Evolutionary conservation across 2,797 vertebrate genomes (phyloP), one percentile per base, ranked within the genome.

Genomic region (Bradypus variegatus): DNA sequence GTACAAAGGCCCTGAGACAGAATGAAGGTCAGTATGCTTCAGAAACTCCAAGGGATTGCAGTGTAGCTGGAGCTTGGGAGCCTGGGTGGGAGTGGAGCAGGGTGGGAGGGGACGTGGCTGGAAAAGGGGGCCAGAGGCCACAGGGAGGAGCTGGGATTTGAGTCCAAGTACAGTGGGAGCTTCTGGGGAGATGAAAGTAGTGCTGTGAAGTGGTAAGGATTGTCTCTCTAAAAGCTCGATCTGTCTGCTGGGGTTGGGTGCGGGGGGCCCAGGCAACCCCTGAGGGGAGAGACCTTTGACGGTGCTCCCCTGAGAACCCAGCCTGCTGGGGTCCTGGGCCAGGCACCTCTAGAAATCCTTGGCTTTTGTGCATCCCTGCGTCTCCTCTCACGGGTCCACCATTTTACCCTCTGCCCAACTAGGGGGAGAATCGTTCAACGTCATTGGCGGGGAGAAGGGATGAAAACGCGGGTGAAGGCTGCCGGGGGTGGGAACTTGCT

Each of bases 121-220:
- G 48, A 58, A 48, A 67, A 29, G 58, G 12, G 58, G 48, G 86
- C 72, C 6, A 2, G 83, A 27, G 69, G 21, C n/a, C 55, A 33
- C 62, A 81, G 58, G 45, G 41, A 65, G 72, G 33, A 33, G 36
- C 2, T 67, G 78, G 65, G 25, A 29, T 12, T 58, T 14, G 65
- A 72, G 58, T 55, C 65, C 15, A 8, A 8, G 70, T 55, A 16
- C 41, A 67, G 2, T 6, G 38, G 38, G 25, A 31, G 33, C 21
- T 15, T 2, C 65, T 6, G 45, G 19, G 50, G 62, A 15, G 23
- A 13, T 14, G 50, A 6, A 73, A 38, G 55, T 36, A 53, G 29
- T n/a, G 70, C 48, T 1, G 1, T 6, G 14, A 13, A 10, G 15
- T 3, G 16, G 31, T 6, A 62, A 36, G 15, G 29, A 14, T 1